These are phyloP conservation scores for Spilarctia lutea DNA, from an alignment of 2,888 invertebrate genomes.

Conservation along the genomic window DNA sequence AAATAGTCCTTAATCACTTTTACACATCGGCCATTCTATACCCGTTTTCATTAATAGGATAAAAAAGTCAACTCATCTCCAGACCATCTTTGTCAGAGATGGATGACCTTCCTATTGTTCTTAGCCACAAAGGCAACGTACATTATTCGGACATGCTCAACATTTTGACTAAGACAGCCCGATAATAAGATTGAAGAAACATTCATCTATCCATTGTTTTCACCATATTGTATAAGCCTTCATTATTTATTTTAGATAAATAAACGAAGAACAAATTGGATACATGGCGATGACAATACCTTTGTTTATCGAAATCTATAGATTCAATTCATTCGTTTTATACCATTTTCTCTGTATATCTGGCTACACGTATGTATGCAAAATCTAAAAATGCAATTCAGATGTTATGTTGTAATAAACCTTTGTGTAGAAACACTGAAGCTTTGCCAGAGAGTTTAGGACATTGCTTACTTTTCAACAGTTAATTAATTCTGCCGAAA, in stretches of 20 bases:
- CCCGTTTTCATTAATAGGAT: background rate
- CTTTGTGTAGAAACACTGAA: too few relatives aligned
- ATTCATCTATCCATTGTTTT: slow-evolving; percentile 2
- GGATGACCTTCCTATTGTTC: slow-evolving; percentile 8
- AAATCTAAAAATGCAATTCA: too few relatives aligned
- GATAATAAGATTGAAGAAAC: slow-evolving; percentile 4
- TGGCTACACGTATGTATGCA: too few relatives aligned
- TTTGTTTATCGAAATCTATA: background rate
- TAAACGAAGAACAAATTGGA: background rate
- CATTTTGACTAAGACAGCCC: background rate
- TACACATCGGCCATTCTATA: background rate
- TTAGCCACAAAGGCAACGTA: slow-evolving; percentile 6
- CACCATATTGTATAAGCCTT: background rate
- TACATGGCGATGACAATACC: background rate
- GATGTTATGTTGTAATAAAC: too few relatives aligned
- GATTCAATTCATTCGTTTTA: background rate
- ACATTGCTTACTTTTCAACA: too few relatives aligned
- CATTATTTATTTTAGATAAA: background rate
- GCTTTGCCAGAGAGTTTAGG: too few relatives aligned
- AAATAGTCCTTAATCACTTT: background rate
- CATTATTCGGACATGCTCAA: background rate
- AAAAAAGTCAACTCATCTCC: slow-evolving; percentile 1
- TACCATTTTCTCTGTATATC: too few relatives aligned
- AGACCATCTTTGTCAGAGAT: slow-evolving; percentile 1
- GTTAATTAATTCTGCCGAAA: too few relatives aligned